Evolutionary conservation across 2,797 vertebrate species (phyloP).

Genomic region (Craterocephalus amniculus): DNA sequence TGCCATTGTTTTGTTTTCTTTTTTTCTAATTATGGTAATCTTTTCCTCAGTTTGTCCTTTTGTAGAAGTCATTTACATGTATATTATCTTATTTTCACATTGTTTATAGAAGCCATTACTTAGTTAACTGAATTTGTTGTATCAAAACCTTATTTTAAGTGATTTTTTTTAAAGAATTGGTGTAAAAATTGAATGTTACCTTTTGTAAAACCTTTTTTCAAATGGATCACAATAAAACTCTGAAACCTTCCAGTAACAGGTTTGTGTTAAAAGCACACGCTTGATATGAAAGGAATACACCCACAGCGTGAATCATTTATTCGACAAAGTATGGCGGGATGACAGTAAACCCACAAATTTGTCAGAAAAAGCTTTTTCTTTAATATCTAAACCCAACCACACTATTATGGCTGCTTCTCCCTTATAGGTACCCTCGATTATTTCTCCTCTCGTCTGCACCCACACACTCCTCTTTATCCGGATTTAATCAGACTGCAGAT

Average conservation of each 20-base stretch:
- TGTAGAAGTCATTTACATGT: conserved; percentile 87
- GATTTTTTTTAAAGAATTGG: conserved; percentile 89
- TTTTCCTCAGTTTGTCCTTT: conserved; percentile 82
- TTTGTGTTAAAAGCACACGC: not conserved
- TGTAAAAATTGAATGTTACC: conserved; percentile 98
- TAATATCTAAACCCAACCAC: not conserved
- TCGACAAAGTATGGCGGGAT: conserved; percentile 49
- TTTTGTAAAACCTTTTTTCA: conserved; percentile 99
- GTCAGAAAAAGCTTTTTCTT: conserved; percentile 11
- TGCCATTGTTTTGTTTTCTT: conserved; percentile 91
- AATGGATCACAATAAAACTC: conserved; percentile 98
- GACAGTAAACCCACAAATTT: conserved; percentile 21
- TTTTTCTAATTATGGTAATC: conserved; percentile 89
- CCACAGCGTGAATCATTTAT: conserved; percentile 21
- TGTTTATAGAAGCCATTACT: conserved; percentile 97
- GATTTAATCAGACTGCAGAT: conserved; percentile 1
- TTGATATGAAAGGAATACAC: not conserved
- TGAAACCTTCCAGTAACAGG: conserved; percentile 85
- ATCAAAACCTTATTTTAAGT: conserved; percentile 97
- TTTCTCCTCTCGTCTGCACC: not conserved
- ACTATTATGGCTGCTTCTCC: conserved; percentile 15
- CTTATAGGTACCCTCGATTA: not conserved
- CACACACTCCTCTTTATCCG: not conserved
- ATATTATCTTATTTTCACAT: conserved; percentile 90
- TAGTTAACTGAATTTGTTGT: conserved; percentile 95